Evolutionary conservation across 2,113 vertebrate genomes (phyloP).

Genomic region (Ciconia boyciana): DNA sequence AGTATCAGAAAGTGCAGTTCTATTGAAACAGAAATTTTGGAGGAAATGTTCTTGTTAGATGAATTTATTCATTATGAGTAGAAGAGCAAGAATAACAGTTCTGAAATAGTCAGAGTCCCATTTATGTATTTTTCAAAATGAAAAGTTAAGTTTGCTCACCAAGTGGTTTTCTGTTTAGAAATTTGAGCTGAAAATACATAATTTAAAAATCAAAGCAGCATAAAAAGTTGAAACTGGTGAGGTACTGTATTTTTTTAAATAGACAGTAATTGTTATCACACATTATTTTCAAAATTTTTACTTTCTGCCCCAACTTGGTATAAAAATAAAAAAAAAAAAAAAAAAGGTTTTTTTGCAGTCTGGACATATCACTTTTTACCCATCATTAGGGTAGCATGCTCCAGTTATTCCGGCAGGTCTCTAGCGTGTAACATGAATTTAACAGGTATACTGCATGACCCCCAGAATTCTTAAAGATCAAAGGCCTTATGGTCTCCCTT

Average conservation of each 20-base stretch:
- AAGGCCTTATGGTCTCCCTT: background rate
- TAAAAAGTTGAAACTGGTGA: background rate
- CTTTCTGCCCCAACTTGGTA: background rate
- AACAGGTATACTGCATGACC: background rate
- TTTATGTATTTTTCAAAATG: background rate
- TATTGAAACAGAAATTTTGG: background rate
- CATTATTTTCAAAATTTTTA: background rate
- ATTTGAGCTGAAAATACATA: background rate
- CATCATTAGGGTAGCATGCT: background rate
- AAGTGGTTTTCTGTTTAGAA: background rate
- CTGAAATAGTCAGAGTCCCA: background rate
- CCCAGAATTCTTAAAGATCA: background rate
- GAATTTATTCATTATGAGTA: background rate
- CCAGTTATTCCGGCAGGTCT: background rate
- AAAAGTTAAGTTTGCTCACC: background rate
- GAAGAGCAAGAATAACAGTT: background rate
- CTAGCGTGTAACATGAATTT: background rate
- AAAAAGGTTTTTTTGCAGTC: accelerated
- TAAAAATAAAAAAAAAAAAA: background rate
- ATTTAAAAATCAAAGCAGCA: background rate
- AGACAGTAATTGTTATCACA: background rate
- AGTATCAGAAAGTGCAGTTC: background rate
- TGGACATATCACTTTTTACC: background rate
- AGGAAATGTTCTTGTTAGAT: background rate
- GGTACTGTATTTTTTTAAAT: background rate